Base-by-base conservation (phyloP, 1,140 invertebrate genomes). In the Panonychus citri region DNA sequence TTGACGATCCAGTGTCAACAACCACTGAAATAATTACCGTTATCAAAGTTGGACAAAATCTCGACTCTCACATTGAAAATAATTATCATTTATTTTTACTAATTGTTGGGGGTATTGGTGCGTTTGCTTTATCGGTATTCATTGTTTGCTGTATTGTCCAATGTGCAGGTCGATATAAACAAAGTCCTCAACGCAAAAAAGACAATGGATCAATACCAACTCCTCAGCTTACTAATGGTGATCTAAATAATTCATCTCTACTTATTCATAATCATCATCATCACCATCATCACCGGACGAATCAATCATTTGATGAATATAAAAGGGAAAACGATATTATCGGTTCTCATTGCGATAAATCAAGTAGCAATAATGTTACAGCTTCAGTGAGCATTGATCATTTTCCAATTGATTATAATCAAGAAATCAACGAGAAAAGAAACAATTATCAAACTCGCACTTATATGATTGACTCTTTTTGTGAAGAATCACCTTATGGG, bases 11-110 rank as follows among this genome's bases (percentile, higher is more conserved):
- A 25, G 17, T 24, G n/a, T 26, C 39, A 10, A 17, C 24, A 1
- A 55, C 52, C 10, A 56, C 17, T 25, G 57, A 37, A 27, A 21
- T n/a, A 55, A 72, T 77, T 79, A 68, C 12, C 24, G 43, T 34
- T 34, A 34, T 34, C 30, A 34, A 34, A 12, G 30, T 26, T 19
- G 30, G 34, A 15, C 3, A 54, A 34, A 28, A 4, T 19, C 17
- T n/a, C 34, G 28, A 54, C n/a, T 19, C 15, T 19, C 25, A 34
- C 8, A 54, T 54, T 17, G n/a, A 21, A 7, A 28, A 40, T 39
- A 34, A 54, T 1, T 15, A 34, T 39, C 8, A 73, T 73, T 68
- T 37, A 55, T 48, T 59, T 3, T 43, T 52, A 8, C 12, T 26
- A 17, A 24, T 30, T 30, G 40, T 58, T 19, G n/a, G 21, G 1